Evolutionary conservation across 2,113 vertebrate genomes (phyloP).

Genomic region (Tragelaphus buxtoni): DNA sequence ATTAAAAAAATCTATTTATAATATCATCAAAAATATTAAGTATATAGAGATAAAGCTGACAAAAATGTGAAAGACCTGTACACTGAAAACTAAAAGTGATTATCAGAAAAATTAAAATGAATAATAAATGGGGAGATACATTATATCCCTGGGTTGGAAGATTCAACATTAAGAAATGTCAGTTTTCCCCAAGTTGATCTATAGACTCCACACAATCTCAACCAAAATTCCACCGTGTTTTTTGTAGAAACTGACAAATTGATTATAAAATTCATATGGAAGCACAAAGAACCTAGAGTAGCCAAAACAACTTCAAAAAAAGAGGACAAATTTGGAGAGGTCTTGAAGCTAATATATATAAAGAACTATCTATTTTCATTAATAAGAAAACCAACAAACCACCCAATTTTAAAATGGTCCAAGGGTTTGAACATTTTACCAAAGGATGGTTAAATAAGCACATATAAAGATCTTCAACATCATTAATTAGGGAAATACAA

Average conservation of each 20-base stretch:
- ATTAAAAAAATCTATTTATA: neutral
- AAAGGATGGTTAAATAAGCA: neutral
- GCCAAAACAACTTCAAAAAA: neutral
- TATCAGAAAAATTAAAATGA: neutral
- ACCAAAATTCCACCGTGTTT: neutral
- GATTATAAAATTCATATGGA: neutral
- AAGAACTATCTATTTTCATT: neutral
- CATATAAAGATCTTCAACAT: neutral
- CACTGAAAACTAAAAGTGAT: neutral
- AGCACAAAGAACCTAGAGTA: neutral
- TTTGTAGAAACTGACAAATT: neutral
- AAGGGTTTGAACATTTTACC: neutral
- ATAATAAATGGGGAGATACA: neutral
- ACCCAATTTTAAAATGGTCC: neutral
- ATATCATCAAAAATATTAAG: neutral
- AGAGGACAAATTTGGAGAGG: neutral
- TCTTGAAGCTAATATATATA: neutral
- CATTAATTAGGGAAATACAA: neutral
- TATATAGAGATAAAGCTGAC: neutral
- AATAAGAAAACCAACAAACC: neutral
- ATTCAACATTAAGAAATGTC: neutral
- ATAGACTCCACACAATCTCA: neutral
- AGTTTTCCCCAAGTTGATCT: neutral
- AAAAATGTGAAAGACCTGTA: neutral
- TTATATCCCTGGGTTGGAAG: neutral